A percentile compares a stretch with the other conserved stretches of the same genome.
Conservation (phyloP, 2,797 vertebrate genomes). For the Bradypus variegatus region DNA sequence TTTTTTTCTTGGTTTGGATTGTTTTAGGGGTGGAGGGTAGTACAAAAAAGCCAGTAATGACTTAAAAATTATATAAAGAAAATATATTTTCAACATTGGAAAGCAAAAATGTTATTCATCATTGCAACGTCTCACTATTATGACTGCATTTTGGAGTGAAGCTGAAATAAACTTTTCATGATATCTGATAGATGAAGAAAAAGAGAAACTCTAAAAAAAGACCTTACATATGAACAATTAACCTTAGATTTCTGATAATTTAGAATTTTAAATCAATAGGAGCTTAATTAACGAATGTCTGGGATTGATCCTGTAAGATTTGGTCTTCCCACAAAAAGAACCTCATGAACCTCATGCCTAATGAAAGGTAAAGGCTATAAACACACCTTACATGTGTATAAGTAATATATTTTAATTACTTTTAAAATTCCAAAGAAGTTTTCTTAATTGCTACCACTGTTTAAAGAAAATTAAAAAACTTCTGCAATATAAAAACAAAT, state of each 20-base stretch:
- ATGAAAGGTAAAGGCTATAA: constrained; percentile 39
- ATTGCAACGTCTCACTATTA: neutral
- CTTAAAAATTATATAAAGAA: neutral
- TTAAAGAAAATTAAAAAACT: constrained; percentile 35
- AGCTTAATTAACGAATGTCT: constrained; percentile 36
- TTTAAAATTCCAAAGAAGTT: constrained; percentile 14
- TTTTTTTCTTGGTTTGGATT: constrained; percentile 2
- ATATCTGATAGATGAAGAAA: constrained; percentile 8
- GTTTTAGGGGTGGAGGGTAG: neutral
- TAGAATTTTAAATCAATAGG: constrained; percentile 39
- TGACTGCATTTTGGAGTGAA: constrained; percentile 4
- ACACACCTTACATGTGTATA: constrained; percentile 22
- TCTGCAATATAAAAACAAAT: constrained; percentile 13
- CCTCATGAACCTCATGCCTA: neutral
- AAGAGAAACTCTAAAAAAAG: constrained; percentile 34
- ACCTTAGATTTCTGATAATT: constrained; percentile 23
- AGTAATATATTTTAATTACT: constrained; percentile 3
- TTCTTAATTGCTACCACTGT: neutral
- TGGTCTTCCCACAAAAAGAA: constrained; percentile 32
- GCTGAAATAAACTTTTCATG: constrained; percentile 39
- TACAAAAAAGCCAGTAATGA: neutral
- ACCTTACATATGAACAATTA: neutral
- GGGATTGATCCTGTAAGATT: constrained; percentile 21
- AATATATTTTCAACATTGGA: neutral
- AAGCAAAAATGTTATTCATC: constrained; percentile 30